Base-by-base conservation (phyloP, 2,113 vertebrate genomes). In the Psilopsiagon aymara region DNA sequence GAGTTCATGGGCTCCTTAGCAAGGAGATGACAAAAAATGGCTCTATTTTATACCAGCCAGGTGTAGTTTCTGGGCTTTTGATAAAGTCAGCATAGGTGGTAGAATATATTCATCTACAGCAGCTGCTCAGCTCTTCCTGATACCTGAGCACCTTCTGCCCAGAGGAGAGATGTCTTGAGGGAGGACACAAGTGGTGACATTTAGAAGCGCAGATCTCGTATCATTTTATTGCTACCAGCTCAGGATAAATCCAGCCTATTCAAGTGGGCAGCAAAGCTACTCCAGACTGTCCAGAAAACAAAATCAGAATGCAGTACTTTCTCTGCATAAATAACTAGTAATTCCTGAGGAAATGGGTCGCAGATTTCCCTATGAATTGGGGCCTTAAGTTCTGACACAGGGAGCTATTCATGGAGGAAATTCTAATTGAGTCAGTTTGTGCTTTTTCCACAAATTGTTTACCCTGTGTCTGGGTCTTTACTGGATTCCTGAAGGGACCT, bases 351-450 rank as follows among this genome's bases (percentile, higher is more conserved):
- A 96, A 96, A 96, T 95, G 83, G 88, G 86, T 95, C 92, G 94
- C 96, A 97, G 96, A 93, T 96, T 97, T 96, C 77, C 41, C 86
- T 57, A 57, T 96, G 96, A 96, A 97, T 91, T 87, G 86, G 31
- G 44, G 94, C 92, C 95, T 96, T 96, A 96, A 95, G 35, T 95
- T 92, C 91, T 94, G 92, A 95, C 95, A 97, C 93, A 97, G 92
- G 88, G 74, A 96, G 66, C 92, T 94, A 95, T 96, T 96, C 94
- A 97, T 91, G 49, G 70, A 94, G 83, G 88, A 91, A 96, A 94
- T 93, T 94, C 83, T 91, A 86, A 94, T 89, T 68, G 83, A 93
- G 88, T 91, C 86, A 82, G 83, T 77, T 96, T 94, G 86, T 80
- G 83, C 86, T 92, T 96, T 96, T 95, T 57, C 74, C 86, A 94